phyloP scores from a whole-genome alignment of 2,797 vertebrate genomes.

The Lepus townsendii region DNA sequence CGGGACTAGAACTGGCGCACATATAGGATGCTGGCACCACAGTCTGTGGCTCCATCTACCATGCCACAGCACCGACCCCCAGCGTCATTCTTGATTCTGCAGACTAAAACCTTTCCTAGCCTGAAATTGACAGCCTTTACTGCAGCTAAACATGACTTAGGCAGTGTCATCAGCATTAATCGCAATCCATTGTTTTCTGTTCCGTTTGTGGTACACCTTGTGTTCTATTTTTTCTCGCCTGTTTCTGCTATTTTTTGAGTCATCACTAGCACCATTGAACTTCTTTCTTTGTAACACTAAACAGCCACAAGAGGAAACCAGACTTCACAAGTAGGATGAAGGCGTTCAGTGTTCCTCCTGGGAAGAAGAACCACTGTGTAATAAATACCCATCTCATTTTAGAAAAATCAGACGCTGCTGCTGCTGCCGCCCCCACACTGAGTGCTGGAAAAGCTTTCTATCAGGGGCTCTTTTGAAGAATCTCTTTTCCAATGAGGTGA shows the following conservation, averaged over 20 bases:
- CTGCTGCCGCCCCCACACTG: background rate
- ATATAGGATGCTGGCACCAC: too few relatives aligned
- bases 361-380: background rate
- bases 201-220: background rate
- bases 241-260: constrained; percentile 38
- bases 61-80: too few relatives aligned
- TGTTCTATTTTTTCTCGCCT: background rate
- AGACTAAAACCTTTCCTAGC: background rate
- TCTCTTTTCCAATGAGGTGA: too few relatives aligned
- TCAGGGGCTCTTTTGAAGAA: background rate
- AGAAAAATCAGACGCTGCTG: background rate
- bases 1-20: too few relatives aligned
- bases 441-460: background rate
- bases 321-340: constrained; percentile 21
- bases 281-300: constrained; percentile 44
- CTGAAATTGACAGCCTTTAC: background rate
- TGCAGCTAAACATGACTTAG: background rate
- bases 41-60: too few relatives aligned
- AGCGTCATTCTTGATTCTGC: background rate
- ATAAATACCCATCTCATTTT: background rate
- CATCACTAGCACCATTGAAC: background rate
- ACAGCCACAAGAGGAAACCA: background rate
- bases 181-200: background rate
- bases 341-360: background rate
- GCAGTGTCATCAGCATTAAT: background rate